Conservation (phyloP, 2,113 vertebrate genomes). For the Alectura lathami region DNA sequence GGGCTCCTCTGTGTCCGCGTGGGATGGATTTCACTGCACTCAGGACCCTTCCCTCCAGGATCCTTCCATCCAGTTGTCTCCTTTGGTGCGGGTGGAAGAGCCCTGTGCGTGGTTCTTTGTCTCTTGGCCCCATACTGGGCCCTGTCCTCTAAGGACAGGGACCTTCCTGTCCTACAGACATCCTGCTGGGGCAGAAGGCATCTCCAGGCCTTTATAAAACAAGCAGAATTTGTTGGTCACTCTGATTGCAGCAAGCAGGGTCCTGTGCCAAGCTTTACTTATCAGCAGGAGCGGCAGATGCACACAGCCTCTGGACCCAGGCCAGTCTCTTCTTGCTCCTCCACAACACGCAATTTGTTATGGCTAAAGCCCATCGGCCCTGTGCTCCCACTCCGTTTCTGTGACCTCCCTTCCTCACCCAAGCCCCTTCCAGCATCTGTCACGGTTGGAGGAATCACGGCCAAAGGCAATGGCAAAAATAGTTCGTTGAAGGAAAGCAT, state of each 20-base stretch:
- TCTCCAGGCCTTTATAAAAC: neutral
- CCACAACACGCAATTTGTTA: accelerated
- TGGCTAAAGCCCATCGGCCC: neutral
- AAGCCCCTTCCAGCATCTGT: neutral
- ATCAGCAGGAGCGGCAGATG: constrained; percentile 15
- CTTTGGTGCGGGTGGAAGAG: neutral
- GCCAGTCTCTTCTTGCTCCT: neutral
- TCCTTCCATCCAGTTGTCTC: neutral
- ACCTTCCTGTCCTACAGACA: neutral
- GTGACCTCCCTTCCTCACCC: neutral
- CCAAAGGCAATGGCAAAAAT: neutral
- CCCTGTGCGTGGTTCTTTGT: accelerated
- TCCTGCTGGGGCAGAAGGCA: accelerated
- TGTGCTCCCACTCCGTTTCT: accelerated
- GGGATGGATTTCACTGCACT: neutral
- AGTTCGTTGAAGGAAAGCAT: neutral
- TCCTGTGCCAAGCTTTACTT: neutral
- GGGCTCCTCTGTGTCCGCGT: neutral
- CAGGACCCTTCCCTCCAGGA: neutral
- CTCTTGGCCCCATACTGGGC: neutral
- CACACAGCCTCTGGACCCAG: neutral
- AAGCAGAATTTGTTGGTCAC: neutral
- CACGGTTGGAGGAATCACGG: neutral
- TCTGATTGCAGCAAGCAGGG: constrained; percentile 30
- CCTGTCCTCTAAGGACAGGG: neutral